Percentiles rank a stretch among this genome's conserved stretches.
These are phyloP conservation scores for Nannobrachium achirus DNA, from an alignment of 2,113 vertebrate genomes.

Conservation along the genomic window DNA sequence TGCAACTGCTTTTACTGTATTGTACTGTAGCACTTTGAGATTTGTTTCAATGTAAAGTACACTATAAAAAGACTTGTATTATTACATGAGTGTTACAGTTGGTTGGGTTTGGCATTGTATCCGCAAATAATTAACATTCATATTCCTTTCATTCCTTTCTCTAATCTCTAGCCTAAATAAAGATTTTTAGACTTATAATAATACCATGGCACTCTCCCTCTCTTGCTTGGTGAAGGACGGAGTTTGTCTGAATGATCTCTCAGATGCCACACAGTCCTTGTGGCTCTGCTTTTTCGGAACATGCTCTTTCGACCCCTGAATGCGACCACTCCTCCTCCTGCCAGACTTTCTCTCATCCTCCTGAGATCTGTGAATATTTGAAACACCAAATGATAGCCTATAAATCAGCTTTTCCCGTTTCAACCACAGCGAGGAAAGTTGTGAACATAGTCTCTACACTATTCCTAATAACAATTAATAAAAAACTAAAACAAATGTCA, in stretches of 20 bases:
- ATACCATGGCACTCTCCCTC: conserved; percentile 54
- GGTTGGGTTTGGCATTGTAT: no score
- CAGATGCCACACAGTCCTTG: conserved; percentile 8
- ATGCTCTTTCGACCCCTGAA: conserved; percentile 40
- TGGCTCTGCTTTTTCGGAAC: conserved; percentile 7
- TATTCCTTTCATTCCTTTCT: no score
- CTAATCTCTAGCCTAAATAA: background rate
- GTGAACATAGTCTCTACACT: background rate
- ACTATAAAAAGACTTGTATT: no score
- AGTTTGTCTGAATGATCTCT: conserved; percentile 29
- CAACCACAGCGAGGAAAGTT: background rate
- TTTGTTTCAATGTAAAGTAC: no score
- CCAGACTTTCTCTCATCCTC: conserved; percentile 38
- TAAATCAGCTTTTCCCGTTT: no score
- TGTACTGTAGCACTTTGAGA: no score
- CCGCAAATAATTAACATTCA: no score
- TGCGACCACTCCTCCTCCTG: conserved; percentile 46
- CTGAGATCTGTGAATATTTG: conserved; percentile 38
- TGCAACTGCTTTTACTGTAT: no score
- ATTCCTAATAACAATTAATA: background rate
- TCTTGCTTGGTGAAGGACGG: conserved; percentile 44
- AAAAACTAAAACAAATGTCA: conserved; percentile 12
- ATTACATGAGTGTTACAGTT: no score
- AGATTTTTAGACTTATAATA: background rate
- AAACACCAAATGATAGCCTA: background rate